phyloP scores from a whole-genome alignment of 2,797 vertebrate species.

The Neopelma chrysocephalum region DNA sequence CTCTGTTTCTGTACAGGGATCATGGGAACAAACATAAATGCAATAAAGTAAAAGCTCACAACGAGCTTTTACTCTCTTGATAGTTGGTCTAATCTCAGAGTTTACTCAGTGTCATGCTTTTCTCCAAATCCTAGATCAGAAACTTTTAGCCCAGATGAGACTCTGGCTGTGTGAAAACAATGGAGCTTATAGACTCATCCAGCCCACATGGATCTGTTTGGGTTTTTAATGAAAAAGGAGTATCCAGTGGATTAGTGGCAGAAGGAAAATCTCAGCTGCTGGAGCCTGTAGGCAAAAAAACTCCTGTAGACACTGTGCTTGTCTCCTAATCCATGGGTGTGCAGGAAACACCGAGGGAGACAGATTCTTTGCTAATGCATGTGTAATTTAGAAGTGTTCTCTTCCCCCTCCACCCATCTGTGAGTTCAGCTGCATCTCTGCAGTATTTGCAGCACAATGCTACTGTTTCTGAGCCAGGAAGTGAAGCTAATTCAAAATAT shows the following conservation, averaged over 20 bases:
- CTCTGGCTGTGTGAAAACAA: neutral
- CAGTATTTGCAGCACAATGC: conserved; percentile 50
- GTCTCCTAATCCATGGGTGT: conserved; percentile 55
- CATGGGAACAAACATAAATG: neutral
- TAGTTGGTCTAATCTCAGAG: neutral
- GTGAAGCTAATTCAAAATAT: conserved; percentile 49
- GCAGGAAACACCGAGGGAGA: conserved; percentile 51
- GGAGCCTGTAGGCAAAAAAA: conserved; percentile 41
- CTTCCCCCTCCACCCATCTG: conserved; percentile 61
- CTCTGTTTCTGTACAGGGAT: neutral
- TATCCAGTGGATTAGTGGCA: conserved; percentile 34
- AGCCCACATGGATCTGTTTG: conserved; percentile 29
- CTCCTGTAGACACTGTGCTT: neutral
- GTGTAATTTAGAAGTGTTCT: conserved; percentile 51
- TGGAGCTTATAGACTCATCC: neutral
- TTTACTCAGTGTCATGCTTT: neutral
- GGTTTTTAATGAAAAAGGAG: conserved; percentile 60
- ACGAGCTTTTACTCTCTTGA: neutral
- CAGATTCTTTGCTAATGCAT: conserved; percentile 35
- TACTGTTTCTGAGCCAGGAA: conserved; percentile 67
- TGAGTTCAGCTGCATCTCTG: conserved; percentile 59
- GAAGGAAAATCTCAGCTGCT: conserved; percentile 22
- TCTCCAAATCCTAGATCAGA: conserved; percentile 26
- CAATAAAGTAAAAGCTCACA: conserved; percentile 8
- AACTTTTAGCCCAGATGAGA: conserved; percentile 44